A percentile compares a stretch with the other conserved stretches of the same genome.
phyloP scores from a whole-genome alignment of 2,888 invertebrate species.

The Linnaemya vulpina region DNA sequence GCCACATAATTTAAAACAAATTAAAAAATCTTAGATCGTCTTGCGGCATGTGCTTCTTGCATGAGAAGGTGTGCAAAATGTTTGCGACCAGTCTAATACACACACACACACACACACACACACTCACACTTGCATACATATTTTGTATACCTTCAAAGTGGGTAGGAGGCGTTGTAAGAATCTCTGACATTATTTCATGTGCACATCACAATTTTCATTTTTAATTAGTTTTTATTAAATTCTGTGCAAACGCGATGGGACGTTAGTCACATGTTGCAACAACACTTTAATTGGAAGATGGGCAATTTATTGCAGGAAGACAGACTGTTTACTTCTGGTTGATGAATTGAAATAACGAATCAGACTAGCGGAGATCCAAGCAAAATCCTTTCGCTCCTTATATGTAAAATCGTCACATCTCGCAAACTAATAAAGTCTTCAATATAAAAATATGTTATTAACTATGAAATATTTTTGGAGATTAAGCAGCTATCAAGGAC shows the following conservation, averaged over 20 bases:
- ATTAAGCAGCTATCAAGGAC: too few relatives aligned
- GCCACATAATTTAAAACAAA: too few relatives aligned
- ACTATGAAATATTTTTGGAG: background rate
- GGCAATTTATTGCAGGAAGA: slow-evolving; percentile 33
- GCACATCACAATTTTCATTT: slow-evolving; percentile 21
- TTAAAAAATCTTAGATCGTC: too few relatives aligned
- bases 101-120: background rate
- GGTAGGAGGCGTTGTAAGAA: background rate
- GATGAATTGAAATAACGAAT: slow-evolving; percentile 22
- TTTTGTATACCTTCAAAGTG: background rate
- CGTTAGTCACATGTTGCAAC: background rate
- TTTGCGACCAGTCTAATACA: too few relatives aligned
- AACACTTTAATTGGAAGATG: background rate
- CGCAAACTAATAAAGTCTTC: too few relatives aligned
- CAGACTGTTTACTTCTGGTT: slow-evolving; percentile 9
- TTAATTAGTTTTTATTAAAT: slow-evolving; percentile 13
- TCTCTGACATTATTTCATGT: background rate
- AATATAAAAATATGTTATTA: too few relatives aligned
- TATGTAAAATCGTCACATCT: too few relatives aligned
- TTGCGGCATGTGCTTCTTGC: too few relatives aligned
- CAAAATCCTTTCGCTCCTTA: too few relatives aligned
- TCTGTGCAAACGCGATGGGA: background rate
- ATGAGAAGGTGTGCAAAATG: too few relatives aligned
- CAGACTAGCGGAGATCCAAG: background rate
- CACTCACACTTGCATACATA: background rate